Evolutionary conservation across 2,797 vertebrate species (phyloP), one percentile per base, ranked within the genome.

Genomic region (Clarias laeviceps): DNA sequence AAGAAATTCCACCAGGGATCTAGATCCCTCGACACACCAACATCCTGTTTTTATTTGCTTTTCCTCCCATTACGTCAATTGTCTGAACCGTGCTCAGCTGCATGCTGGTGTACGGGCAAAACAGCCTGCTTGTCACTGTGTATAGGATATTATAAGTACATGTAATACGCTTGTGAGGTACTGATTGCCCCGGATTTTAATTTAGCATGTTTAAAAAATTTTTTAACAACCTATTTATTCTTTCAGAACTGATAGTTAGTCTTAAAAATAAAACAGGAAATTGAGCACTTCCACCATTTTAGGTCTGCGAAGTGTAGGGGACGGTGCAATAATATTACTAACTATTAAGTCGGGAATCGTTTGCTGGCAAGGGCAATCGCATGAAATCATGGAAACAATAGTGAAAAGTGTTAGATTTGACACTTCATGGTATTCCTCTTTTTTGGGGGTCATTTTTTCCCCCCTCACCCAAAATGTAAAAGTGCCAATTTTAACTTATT

Each of bases 41-140:
- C 89, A 89, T 91, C 90, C 90, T 90, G 90, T 89, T 89, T 88
- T 88, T 90, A 92, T 90, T 91, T 89, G 88, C 22, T 83, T 86
- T 70, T 82, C 82, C 74, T 82, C 82, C 74, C 84, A 70, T 84
- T 77, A 86, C 80, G 24, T 82, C 80, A 77, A 34, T 37, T n/a
- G 84, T 59, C 64, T 56, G 73, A 56, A 76, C 73, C 17, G 73
- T 32, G 27, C 54, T 78, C 56, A 78, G 54, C 74, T 61, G 74
- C 74, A 59, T 78, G 27, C 27, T 3, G 20, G 29, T 18, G 22
- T 34, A 59, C 57, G 57, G 50, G 18, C 7, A 32, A 34, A 76
- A 76, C 73, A 76, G 27, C 72, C n/a, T 74, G 5, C 2, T 50
- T 74, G n/a, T 29, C 14, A 27, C 22, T 45, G 34, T 70, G 37